Evolutionary conservation across 92 coral and sea anemone genomes (phyloP).

Genomic region (Scolanthus callimorphus): DNA sequence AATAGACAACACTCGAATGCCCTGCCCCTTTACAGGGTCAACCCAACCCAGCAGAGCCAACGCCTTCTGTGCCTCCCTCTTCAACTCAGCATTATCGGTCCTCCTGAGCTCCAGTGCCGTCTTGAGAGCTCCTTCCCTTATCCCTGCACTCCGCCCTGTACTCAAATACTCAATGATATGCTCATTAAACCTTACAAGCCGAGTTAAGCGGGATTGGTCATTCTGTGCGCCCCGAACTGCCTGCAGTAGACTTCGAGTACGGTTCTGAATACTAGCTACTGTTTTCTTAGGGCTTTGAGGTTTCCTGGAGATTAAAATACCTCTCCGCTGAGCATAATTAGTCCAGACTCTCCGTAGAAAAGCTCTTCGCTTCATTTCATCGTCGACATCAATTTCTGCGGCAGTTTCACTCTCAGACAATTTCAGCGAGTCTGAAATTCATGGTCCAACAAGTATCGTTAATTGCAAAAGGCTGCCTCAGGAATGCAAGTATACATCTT

Average conservation of each 20-base stretch:
- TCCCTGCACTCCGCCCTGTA: slow-evolving; percentile 77
- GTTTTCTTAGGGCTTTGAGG: slow-evolving; percentile 46
- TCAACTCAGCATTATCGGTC: slow-evolving; percentile 66
- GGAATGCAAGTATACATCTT: too few species aligned
- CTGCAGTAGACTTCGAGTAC: slow-evolving; percentile 77
- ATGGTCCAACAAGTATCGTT: too few species aligned
- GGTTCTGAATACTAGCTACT: slow-evolving; percentile 92
- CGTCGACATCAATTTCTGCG: too few species aligned
- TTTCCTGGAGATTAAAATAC: slow-evolving; percentile 3
- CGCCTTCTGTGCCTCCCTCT: slow-evolving; percentile 73
- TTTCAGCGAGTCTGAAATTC: too few species aligned
- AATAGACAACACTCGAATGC: slow-evolving; percentile 79
- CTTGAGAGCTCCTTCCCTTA: slow-evolving; percentile 70
- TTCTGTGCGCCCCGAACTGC: slow-evolving; percentile 77
- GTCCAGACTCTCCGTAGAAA: too few species aligned
- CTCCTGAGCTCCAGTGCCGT: slow-evolving; percentile 50
- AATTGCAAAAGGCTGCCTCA: too few species aligned
- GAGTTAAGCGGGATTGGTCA: slow-evolving; percentile 71
- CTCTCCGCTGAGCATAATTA: too few species aligned
- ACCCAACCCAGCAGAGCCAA: slow-evolving; percentile 83
- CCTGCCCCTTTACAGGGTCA: slow-evolving; percentile 85
- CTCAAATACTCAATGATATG: slow-evolving; percentile 79
- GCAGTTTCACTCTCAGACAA: too few species aligned
- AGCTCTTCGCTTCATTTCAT: too few species aligned
- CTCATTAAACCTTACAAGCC: slow-evolving; percentile 80